phyloP scores from a whole-genome alignment of 2,113 vertebrate species.

The Nesospiza acunhae region DNA sequence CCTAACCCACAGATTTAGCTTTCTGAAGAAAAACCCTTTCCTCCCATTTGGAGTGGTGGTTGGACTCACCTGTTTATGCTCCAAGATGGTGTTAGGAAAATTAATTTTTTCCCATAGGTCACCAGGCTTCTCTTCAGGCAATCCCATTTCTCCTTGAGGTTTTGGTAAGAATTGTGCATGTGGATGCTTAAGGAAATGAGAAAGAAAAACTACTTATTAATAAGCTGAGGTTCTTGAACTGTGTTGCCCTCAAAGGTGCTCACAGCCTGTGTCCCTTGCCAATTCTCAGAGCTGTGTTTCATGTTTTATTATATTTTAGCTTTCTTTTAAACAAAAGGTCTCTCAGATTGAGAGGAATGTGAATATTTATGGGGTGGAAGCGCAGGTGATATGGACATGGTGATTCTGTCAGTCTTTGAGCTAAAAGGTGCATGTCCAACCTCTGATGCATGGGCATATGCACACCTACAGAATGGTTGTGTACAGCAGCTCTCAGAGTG shows the following conservation, averaged over 20 bases:
- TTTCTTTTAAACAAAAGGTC: not conserved
- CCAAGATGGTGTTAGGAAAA: not conserved
- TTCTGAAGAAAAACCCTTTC: not conserved
- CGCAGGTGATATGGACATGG: not conserved
- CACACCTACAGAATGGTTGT: not conserved
- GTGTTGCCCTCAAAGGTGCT: not conserved
- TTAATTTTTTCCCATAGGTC: fast-evolving
- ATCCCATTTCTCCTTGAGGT: not conserved
- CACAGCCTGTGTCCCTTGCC: not conserved
- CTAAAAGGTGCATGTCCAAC: not conserved
- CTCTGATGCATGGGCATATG: not conserved
- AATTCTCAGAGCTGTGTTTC: not conserved
- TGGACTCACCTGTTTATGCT: not conserved
- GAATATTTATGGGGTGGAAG: not conserved
- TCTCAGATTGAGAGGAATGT: not conserved
- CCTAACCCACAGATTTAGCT: not conserved
- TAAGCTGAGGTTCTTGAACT: not conserved
- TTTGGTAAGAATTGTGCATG: not conserved
- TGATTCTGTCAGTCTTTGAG: not conserved
- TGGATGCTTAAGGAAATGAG: not conserved
- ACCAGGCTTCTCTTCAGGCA: not conserved
- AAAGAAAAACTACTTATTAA: not conserved
- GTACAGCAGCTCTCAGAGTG: not conserved
- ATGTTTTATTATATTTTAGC: not conserved
- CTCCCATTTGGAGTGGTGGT: not conserved